Conservation (phyloP, 1,140 invertebrate species). For the Drosophila subpulchrella region DNA sequence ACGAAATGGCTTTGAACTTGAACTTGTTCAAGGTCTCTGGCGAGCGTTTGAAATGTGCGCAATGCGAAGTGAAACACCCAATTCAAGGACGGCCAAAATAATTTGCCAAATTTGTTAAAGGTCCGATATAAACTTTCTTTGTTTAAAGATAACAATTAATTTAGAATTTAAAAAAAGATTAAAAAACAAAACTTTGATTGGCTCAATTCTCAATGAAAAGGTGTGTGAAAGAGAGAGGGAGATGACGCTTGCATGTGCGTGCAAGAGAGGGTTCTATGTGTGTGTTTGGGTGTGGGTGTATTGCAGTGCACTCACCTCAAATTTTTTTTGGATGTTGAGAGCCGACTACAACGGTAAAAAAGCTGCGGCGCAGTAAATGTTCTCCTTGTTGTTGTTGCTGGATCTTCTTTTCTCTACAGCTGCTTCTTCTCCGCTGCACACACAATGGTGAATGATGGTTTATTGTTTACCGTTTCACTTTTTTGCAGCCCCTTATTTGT, state of each 20-base stretch:
- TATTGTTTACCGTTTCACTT: slow-evolving; percentile 38
- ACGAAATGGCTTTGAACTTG: slow-evolving; percentile 64
- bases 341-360: slow-evolving; percentile 66
- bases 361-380: slow-evolving; percentile 72
- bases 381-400: slow-evolving; percentile 11
- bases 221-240: slow-evolving; percentile 31
- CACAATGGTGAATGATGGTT: slow-evolving; percentile 53
- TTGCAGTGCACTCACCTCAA: slow-evolving; percentile 71
- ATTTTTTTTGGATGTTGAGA: slow-evolving; percentile 36
- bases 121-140: slow-evolving; percentile 70
- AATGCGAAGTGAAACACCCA: slow-evolving; percentile 44
- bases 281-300: slow-evolving; percentile 18
- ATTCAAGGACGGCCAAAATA: slow-evolving; percentile 52
- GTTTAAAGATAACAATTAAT: slow-evolving; percentile 28
- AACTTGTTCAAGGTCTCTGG: slow-evolving; percentile 74
- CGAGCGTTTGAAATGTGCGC: slow-evolving; percentile 33
- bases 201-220: slow-evolving; percentile 47
- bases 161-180: slow-evolving; percentile 14
- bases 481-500: slow-evolving; percentile 26
- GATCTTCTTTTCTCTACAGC: neutral
- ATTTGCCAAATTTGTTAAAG: slow-evolving; percentile 26
- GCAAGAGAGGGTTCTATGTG: slow-evolving; percentile 12
- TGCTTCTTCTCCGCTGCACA: slow-evolving; percentile 19
- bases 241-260: slow-evolving; percentile 14
- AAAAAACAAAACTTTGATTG: slow-evolving; percentile 47